These are phyloP conservation scores for Halisarca cf. caerulea DNA, from an alignment of 37 sponge, comb jelly and placozoan species.

Conservation along the genomic window DNA sequence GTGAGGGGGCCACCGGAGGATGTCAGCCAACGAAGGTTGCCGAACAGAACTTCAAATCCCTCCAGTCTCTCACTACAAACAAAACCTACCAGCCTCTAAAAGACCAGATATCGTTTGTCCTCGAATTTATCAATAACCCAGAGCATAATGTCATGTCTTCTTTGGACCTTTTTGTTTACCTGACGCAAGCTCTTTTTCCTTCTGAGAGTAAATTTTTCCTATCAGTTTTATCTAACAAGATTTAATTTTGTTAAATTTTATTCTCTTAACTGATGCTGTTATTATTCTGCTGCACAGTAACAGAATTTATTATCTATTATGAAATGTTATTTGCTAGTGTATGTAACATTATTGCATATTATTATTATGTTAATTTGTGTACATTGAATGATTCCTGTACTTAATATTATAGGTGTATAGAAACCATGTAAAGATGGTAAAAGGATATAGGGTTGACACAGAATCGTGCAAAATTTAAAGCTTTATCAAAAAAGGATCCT, in stretches of 20 bases:
- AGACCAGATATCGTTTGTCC: constrained; percentile 24
- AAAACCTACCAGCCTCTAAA: constrained; percentile 56
- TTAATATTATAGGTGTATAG: too few species aligned
- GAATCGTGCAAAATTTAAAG: too few species aligned
- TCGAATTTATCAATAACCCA: background rate
- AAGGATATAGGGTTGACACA: too few species aligned
- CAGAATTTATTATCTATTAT: too few species aligned
- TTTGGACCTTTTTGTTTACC: constrained; percentile 7
- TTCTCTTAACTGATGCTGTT: background rate
- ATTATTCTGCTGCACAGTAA: too few species aligned
- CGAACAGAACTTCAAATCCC: constrained; percentile 47
- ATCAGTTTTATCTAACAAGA: constrained; percentile 8
- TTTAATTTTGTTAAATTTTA: background rate
- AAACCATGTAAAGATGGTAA: too few species aligned
- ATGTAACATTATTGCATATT: too few species aligned
- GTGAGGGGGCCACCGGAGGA: constrained; percentile 25
- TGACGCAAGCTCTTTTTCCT: background rate
- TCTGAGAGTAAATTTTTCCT: background rate
- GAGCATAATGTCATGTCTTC: constrained; percentile 5
- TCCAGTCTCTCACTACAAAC: constrained; percentile 56
- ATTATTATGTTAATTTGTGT: too few species aligned
- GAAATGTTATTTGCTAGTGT: too few species aligned
- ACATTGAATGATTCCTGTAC: too few species aligned
- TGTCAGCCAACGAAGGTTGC: constrained; percentile 54
- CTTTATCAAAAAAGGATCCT: too few species aligned